phyloP scores from a whole-genome alignment of 2,797 vertebrate species.

The Decapterus maruadsi region DNA sequence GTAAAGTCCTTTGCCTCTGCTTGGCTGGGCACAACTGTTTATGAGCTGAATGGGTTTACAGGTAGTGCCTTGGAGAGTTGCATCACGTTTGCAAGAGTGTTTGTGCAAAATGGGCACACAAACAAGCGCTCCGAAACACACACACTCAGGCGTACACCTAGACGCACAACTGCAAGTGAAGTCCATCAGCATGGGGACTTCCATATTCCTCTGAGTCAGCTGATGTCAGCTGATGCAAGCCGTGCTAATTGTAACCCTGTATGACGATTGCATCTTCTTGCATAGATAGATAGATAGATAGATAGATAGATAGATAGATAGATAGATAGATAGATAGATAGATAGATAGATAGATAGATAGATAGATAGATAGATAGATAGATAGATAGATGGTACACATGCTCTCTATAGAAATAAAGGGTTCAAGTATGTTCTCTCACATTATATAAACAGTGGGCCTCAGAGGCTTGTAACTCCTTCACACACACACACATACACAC shows the following conservation, averaged over 20 bases:
- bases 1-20: slow-evolving; percentile 62
- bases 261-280: slow-evolving; percentile 58
- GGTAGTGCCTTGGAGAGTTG: slow-evolving; percentile 82
- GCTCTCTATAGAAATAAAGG: not conserved
- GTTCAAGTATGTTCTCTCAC: slow-evolving; percentile 10
- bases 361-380: not conserved
- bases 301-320: not conserved
- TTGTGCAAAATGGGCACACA: slow-evolving; percentile 76
- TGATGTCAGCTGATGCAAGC: slow-evolving; percentile 89
- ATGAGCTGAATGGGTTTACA: slow-evolving; percentile 74
- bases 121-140: slow-evolving; percentile 71
- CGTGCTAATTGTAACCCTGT: slow-evolving; percentile 77
- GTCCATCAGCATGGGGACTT: slow-evolving; percentile 82
- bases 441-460: slow-evolving; percentile 14
- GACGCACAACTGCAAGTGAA: slow-evolving; percentile 68
- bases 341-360: not conserved
- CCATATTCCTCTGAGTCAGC: slow-evolving; percentile 84
- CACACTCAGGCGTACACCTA: slow-evolving; percentile 65
- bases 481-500: slow-evolving; percentile 3
- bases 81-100: slow-evolving; percentile 87
- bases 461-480: slow-evolving; percentile 31
- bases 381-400: not conserved
- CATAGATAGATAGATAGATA: not conserved
- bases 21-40: slow-evolving; percentile 76
- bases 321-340: no score